Evolutionary conservation across 1,140 invertebrate species (phyloP).

Genomic region (Ephestia elutella): DNA sequence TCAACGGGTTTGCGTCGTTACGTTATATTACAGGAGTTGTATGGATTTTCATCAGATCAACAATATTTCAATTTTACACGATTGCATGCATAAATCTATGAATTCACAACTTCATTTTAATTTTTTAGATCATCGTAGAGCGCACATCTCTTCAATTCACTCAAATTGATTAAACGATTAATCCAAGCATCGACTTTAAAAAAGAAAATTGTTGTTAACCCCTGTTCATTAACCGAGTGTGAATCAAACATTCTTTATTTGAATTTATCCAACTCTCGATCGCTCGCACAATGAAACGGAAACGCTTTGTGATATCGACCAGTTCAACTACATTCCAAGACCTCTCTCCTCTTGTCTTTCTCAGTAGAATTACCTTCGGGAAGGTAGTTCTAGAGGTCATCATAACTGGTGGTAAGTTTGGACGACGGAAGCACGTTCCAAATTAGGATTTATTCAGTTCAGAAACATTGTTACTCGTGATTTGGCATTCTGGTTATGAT

Average conservation of each 20-base stretch:
- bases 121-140: too few relatives aligned
- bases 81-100: too few relatives aligned
- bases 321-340: slow-evolving; percentile 10
- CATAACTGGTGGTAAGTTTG: slow-evolving; percentile 2
- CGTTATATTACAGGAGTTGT: too few relatives aligned
- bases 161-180: too few relatives aligned
- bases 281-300: slow-evolving; percentile 31
- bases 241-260: slow-evolving; percentile 37
- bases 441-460: slow-evolving; percentile 9
- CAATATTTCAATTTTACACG: too few relatives aligned
- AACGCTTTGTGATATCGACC: slow-evolving; percentile 23
- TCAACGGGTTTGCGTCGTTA: too few relatives aligned
- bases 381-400: neutral
- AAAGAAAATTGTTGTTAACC: slow-evolving; percentile 19
- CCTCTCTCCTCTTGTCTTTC: neutral
- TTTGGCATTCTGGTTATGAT: slow-evolving; percentile 6
- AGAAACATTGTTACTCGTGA: slow-evolving; percentile 3
- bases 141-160: too few relatives aligned
- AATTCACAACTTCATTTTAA: too few relatives aligned
- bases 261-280: slow-evolving; percentile 24
- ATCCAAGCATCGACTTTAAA: too few relatives aligned
- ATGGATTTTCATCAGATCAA: too few relatives aligned
- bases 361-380: neutral
- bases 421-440: slow-evolving; percentile 24
- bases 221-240: slow-evolving; percentile 36